Conservation (phyloP, 2,888 invertebrate species). For the Synanthedon myopaeformis region DNA sequence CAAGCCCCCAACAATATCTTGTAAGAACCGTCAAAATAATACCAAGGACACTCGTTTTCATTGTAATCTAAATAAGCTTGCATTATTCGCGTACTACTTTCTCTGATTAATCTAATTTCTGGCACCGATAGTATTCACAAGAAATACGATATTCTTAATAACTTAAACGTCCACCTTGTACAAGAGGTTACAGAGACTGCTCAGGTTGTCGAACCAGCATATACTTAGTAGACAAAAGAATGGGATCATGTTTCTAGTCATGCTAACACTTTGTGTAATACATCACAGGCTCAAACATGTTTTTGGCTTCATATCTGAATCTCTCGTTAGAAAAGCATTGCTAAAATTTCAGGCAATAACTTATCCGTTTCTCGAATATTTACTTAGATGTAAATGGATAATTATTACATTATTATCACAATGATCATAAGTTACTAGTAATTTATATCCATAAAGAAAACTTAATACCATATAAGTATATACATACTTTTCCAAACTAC, state of each 20-base stretch:
- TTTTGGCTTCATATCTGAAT: too few species aligned
- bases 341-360: too few species aligned
- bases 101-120: conserved; percentile 8
- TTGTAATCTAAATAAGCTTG: conserved; percentile 44
- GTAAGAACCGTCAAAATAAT: conserved; percentile 66
- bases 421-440: too few species aligned
- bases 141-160: conserved; percentile 16
- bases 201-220: conserved; percentile 53
- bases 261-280: conserved; percentile 39
- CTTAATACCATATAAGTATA: too few species aligned
- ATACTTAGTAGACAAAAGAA: conserved; percentile 34
- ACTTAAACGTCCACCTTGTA: conserved; percentile 49
- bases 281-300: conserved; percentile 45
- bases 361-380: too few species aligned
- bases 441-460: too few species aligned
- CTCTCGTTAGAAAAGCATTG: too few species aligned
- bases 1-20: conserved; percentile 64
- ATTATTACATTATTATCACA: too few species aligned
- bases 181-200: conserved; percentile 53
- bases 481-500: too few species aligned
- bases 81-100: conserved; percentile 27
- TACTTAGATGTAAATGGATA: too few species aligned
- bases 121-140: conserved; percentile 30
- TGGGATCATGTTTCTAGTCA: conserved; percentile 38
- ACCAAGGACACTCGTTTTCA: conserved; percentile 65